A percentile compares a stretch with the other conserved stretches of the same genome.
These are phyloP conservation scores for Rhynchomys soricoides DNA, from an alignment of 2,113 vertebrate species.

Conservation along the genomic window DNA sequence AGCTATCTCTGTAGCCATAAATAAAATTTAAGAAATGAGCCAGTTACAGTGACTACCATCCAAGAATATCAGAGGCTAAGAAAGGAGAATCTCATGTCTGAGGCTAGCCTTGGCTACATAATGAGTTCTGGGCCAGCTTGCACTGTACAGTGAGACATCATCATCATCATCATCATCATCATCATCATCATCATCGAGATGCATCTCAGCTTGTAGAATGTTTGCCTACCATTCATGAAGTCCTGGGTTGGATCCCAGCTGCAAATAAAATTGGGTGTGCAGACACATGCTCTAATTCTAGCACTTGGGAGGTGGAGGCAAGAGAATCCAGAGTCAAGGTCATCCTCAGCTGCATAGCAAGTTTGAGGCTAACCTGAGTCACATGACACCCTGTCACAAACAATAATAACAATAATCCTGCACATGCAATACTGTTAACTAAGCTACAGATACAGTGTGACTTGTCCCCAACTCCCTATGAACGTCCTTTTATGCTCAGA, in stretches of 20 bases:
- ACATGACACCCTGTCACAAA: not conserved
- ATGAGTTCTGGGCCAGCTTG: not conserved
- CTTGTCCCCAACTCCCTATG: not conserved
- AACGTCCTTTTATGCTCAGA: not conserved
- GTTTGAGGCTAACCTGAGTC: not conserved
- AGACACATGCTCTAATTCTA: not conserved
- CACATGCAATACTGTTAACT: not conserved
- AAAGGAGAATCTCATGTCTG: not conserved
- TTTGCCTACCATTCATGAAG: not conserved
- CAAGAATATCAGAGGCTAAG: not conserved
- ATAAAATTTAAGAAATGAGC: not conserved
- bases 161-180: too few species aligned
- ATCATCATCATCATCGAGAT: not conserved
- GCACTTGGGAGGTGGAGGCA: not conserved
- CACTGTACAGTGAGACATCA: not conserved
- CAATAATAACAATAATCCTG: not conserved
- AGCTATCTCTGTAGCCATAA: not conserved
- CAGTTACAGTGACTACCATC: not conserved
- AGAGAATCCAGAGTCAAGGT: not conserved
- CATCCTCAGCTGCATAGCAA: not conserved
- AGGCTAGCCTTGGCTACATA: not conserved
- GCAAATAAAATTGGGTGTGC: not conserved
- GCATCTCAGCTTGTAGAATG: not conserved
- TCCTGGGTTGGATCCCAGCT: not conserved
- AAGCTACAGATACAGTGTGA: not conserved